Evolutionary conservation across 2,797 vertebrate genomes (phyloP).

Genomic region (Clarias fuscus): DNA sequence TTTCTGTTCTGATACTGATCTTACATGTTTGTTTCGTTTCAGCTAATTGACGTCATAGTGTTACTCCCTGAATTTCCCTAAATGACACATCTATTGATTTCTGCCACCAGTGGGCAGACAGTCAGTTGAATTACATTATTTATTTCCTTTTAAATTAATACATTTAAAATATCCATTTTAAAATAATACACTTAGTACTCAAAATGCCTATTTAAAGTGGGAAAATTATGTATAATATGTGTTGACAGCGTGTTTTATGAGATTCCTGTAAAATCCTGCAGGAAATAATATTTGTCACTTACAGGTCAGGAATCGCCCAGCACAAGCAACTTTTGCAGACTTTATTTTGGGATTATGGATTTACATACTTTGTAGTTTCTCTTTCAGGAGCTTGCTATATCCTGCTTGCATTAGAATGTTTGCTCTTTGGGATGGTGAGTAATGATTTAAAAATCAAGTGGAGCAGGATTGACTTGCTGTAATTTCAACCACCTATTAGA

Average conservation of each 20-base stretch:
- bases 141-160: too few species aligned
- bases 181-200: neutral
- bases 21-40: neutral
- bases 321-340: too few species aligned
- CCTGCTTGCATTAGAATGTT: neutral
- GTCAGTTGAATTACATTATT: too few species aligned
- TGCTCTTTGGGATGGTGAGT: neutral
- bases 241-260: neutral
- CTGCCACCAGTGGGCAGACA: neutral
- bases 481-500: neutral
- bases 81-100: neutral
- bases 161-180: too few species aligned
- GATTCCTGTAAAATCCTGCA: neutral
- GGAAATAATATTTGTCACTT: too few species aligned
- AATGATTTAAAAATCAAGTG: neutral
- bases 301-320: too few species aligned
- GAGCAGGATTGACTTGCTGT: too few species aligned
- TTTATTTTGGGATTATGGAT: neutral
- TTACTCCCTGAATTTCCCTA: neutral
- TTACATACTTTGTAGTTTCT: neutral
- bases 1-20: neutral
- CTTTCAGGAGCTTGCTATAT: neutral
- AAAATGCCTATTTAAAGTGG: too few species aligned
- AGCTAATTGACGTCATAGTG: neutral
- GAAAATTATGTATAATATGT: too few species aligned